Evolutionary conservation across 2,113 vertebrate genomes (phyloP).

Genomic region (Pteronura brasiliensis): DNA sequence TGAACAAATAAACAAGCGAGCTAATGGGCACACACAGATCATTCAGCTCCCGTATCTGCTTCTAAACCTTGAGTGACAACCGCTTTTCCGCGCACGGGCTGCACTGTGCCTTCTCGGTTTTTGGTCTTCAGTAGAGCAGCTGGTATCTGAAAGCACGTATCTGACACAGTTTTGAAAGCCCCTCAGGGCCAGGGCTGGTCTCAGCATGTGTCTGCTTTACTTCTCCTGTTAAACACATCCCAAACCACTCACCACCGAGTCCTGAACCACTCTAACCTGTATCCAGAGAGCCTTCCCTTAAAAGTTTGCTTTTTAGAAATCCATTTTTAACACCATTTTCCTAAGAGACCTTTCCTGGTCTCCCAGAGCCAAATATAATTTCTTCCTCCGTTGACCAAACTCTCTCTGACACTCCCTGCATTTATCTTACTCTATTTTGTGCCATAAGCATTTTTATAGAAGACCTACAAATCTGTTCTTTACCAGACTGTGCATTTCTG

Average conservation of each 20-base stretch:
- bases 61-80: background rate
- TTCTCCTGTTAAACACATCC: background rate
- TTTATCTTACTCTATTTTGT: background rate
- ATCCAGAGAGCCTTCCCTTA: background rate
- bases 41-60: background rate
- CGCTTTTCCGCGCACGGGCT: background rate
- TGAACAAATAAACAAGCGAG: background rate
- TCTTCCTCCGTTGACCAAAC: constrained; percentile 25
- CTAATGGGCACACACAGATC: background rate
- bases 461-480: background rate
- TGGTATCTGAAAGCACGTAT: background rate
- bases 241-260: background rate
- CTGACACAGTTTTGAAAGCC: background rate
- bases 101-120: background rate
- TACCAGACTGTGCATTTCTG: background rate
- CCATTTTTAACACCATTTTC: background rate
- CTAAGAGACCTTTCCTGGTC: background rate
- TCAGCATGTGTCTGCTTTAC: background rate
- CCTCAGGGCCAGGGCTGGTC: background rate
- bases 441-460: background rate
- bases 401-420: background rate
- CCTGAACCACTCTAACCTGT: background rate
- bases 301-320: background rate
- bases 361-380: background rate
- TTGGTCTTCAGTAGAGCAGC: background rate